Percentiles rank a stretch among this genome's conserved stretches.
Conservation (phyloP, 1,140 invertebrate genomes). For the Armadillidium nasatum region DNA sequence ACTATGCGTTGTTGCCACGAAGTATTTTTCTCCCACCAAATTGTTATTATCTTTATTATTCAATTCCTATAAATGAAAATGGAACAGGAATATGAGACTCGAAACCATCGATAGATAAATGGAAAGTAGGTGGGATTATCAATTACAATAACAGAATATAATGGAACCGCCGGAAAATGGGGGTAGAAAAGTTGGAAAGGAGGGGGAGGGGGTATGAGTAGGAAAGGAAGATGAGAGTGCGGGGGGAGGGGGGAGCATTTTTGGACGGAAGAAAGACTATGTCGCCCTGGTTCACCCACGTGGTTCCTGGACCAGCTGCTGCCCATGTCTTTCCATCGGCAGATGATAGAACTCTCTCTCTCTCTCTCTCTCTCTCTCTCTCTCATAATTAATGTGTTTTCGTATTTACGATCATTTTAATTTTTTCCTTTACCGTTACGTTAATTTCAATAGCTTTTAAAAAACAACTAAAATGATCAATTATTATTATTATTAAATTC, state of each 20-base stretch:
- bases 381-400: too few relatives aligned
- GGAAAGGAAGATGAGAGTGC: background rate
- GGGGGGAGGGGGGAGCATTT: background rate
- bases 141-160: background rate
- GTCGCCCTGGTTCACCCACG: background rate
- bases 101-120: background rate
- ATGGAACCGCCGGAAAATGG: too few relatives aligned
- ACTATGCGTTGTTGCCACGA: too few relatives aligned
- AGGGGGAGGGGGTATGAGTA: background rate
- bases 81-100: background rate
- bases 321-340: background rate
- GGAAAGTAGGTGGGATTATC: background rate
- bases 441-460: too few relatives aligned
- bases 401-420: too few relatives aligned
- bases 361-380: too few relatives aligned
- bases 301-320: slow-evolving; percentile 4
- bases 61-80: background rate
- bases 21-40: too few relatives aligned
- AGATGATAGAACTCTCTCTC: background rate
- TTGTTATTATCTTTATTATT: too few relatives aligned
- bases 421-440: too few relatives aligned
- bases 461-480: too few relatives aligned
- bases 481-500: too few relatives aligned
- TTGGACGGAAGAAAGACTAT: background rate
- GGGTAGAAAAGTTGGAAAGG: background rate